Percentiles rank a stretch among this genome's conserved stretches.
Conservation (phyloP, 2,888 invertebrate species). For the Blera fallax region DNA sequence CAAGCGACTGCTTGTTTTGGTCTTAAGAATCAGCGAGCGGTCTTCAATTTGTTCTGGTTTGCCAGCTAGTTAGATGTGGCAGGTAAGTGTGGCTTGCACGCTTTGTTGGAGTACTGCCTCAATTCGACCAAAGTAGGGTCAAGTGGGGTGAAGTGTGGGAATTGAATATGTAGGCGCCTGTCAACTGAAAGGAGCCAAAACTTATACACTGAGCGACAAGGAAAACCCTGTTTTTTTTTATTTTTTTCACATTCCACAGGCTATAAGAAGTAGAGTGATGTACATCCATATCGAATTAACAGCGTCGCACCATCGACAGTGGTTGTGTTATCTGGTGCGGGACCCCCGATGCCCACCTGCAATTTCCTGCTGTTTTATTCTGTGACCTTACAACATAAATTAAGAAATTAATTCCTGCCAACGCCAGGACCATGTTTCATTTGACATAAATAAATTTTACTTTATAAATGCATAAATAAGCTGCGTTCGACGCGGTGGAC, state of each 20-base stretch:
- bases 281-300: not conserved
- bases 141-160: slow-evolving; percentile 6
- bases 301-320: not conserved
- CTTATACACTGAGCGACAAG: not conserved
- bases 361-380: not conserved
- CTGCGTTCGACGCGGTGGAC: not conserved
- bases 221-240: too few species aligned
- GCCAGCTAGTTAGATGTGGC: not conserved
- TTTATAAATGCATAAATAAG: slow-evolving; percentile 25
- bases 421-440: slow-evolving; percentile 64
- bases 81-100: not conserved
- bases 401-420: slow-evolving; percentile 71
- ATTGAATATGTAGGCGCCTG: slow-evolving; percentile 16
- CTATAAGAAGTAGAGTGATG: too few species aligned
- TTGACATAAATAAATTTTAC: slow-evolving; percentile 71
- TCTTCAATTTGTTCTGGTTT: slow-evolving; percentile 55
- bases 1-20: slow-evolving; percentile 17
- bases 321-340: too few species aligned
- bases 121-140: not conserved
- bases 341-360: not conserved
- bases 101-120: not conserved
- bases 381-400: slow-evolving; percentile 65
- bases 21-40: slow-evolving; percentile 42
- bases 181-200: not conserved
- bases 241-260: too few species aligned